phyloP scores from a whole-genome alignment of 2,113 vertebrate species.

The Centrocercus urophasianus region DNA sequence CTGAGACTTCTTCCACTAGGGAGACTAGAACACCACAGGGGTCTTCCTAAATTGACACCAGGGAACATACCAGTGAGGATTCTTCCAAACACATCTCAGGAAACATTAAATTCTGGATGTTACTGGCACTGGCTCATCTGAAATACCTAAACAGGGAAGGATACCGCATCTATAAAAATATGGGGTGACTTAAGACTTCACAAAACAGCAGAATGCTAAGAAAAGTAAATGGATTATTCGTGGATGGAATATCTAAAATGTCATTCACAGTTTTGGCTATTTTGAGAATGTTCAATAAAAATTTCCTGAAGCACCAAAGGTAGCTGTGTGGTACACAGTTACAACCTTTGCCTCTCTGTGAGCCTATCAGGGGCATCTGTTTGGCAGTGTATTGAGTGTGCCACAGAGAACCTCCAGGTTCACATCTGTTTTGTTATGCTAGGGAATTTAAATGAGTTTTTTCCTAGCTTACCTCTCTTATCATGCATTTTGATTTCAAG shows the following conservation, averaged over 20 bases:
- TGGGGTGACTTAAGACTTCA: not conserved
- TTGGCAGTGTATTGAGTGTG: not conserved
- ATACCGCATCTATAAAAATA: not conserved
- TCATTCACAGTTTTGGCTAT: not conserved
- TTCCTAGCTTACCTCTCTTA: not conserved
- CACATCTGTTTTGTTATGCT: not conserved
- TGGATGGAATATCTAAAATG: not conserved
- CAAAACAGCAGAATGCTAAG: not conserved
- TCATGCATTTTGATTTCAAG: not conserved
- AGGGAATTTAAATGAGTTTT: slow-evolving; percentile 24
- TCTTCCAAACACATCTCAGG: not conserved
- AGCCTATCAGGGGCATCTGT: not conserved
- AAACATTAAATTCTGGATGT: not conserved
- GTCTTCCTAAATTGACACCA: not conserved
- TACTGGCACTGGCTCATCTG: not conserved
- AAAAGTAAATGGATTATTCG: not conserved
- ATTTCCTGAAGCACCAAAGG: not conserved
- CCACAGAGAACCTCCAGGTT: not conserved
- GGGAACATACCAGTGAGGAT: not conserved
- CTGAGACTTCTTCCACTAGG: not conserved
- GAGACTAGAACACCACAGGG: not conserved
- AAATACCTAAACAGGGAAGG: not conserved
- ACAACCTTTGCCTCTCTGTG: not conserved
- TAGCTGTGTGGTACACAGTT: not conserved
- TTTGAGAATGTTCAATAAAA: not conserved